A percentile compares a stretch with the other conserved stretches of the same genome.
These are phyloP conservation scores for Xiphorhynchus erythropygius DNA, from an alignment of 2,797 vertebrate species.

Conservation along the genomic window DNA sequence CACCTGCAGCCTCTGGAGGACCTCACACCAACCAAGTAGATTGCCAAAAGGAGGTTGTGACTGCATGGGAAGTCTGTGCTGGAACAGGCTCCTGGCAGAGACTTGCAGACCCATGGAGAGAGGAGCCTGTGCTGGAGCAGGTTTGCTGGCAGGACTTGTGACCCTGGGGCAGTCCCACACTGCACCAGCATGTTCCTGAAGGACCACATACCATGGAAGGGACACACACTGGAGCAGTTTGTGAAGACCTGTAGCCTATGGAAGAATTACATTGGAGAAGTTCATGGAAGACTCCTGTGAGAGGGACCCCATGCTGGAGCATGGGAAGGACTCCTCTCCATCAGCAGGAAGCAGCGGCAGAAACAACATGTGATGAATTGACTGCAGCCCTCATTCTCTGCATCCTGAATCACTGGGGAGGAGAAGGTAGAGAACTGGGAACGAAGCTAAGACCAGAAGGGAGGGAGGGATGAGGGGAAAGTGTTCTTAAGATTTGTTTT, in stretches of 20 bases:
- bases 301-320: accelerated
- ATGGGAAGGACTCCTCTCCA: background rate
- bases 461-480: background rate
- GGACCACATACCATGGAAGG: accelerated
- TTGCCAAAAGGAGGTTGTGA: background rate
- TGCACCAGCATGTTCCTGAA: background rate
- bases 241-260: background rate
- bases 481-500: background rate
- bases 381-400: background rate
- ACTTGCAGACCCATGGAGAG: background rate
- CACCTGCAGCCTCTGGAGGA: background rate
- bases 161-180: no score
- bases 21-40: accelerated
- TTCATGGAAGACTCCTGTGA: background rate
- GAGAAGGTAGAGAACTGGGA: background rate
- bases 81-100: background rate
- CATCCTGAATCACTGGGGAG: background rate
- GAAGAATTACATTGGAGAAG: accelerated
- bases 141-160: background rate
- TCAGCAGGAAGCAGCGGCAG: background rate
- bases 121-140: background rate
- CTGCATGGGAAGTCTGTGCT: background rate
- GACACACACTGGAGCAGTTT: background rate
- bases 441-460: background rate
- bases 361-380: background rate